Conservation (phyloP, 2,888 invertebrate species). For the Trimorus sp. region DNA sequence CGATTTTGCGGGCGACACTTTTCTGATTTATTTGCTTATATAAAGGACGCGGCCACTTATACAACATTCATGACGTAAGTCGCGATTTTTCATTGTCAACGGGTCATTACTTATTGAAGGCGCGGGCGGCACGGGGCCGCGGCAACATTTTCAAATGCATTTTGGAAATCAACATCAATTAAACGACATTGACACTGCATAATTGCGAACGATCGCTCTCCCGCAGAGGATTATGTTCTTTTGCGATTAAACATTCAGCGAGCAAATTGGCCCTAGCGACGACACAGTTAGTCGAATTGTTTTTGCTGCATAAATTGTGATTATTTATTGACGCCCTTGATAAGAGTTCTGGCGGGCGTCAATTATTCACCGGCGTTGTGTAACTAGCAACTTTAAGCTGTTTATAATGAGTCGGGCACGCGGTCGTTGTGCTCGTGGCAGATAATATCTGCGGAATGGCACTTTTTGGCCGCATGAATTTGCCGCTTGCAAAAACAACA, state of each 20-base stretch:
- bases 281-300: not conserved
- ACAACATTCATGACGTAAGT: conserved; percentile 37
- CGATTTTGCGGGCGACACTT: conserved; percentile 34
- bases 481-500: too few relatives aligned
- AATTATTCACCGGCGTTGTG: too few relatives aligned
- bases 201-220: conserved; percentile 3
- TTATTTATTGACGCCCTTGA: not conserved
- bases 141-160: conserved; percentile 13
- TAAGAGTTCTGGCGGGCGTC: too few relatives aligned
- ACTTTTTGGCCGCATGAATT: too few relatives aligned
- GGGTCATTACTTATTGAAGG: conserved; percentile 40
- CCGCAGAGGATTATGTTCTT: not conserved
- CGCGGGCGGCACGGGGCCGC: conserved; percentile 9
- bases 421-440: too few relatives aligned
- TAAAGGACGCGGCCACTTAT: conserved; percentile 29
- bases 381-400: too few relatives aligned
- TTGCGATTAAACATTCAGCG: not conserved
- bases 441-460: too few relatives aligned
- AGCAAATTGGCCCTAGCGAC: not conserved
- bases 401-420: too few relatives aligned
- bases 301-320: not conserved
- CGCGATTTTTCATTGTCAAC: conserved; percentile 32
- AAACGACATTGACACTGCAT: conserved; percentile 6
- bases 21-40: conserved; percentile 29
- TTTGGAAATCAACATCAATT: conserved; percentile 14